Conservation (phyloP, 2,888 invertebrate genomes). For the Deroplatys truncata region DNA sequence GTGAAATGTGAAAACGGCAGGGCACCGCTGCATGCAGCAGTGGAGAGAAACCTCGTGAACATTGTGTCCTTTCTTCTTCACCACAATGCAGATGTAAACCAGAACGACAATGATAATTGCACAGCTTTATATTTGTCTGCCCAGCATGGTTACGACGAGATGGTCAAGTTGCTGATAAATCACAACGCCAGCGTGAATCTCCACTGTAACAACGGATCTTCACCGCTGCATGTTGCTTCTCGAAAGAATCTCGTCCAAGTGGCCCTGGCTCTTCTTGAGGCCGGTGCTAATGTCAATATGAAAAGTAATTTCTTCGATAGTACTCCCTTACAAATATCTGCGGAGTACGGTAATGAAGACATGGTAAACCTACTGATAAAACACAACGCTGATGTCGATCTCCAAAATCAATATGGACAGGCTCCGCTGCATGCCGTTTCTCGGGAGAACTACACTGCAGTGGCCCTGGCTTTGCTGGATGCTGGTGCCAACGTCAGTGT, state of each 20-base stretch:
- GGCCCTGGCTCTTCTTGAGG: no score
- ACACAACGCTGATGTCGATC: neutral
- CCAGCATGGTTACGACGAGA: neutral
- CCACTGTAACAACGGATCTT: neutral
- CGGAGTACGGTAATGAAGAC: neutral
- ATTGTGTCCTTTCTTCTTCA: neutral
- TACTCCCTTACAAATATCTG: neutral
- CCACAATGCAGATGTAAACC: neutral
- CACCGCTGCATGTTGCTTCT: neutral
- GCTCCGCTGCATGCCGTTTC: no score
- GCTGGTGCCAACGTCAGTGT: neutral
- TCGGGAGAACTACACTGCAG: no score
- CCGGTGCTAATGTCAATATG: no score
- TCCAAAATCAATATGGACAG: neutral
- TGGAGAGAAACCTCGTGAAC: neutral
- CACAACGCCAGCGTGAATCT: neutral
- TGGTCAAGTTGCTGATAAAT: neutral
- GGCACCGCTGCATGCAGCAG: neutral
- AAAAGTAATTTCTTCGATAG: neutral
- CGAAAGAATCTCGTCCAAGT: neutral
- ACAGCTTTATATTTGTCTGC: neutral
- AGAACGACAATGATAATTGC: neutral
- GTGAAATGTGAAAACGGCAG: neutral
- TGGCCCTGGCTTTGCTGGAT: neutral
- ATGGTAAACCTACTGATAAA: neutral